phyloP scores from a whole-genome alignment of 1,140 invertebrate genomes.

The Thrips palmi region DNA sequence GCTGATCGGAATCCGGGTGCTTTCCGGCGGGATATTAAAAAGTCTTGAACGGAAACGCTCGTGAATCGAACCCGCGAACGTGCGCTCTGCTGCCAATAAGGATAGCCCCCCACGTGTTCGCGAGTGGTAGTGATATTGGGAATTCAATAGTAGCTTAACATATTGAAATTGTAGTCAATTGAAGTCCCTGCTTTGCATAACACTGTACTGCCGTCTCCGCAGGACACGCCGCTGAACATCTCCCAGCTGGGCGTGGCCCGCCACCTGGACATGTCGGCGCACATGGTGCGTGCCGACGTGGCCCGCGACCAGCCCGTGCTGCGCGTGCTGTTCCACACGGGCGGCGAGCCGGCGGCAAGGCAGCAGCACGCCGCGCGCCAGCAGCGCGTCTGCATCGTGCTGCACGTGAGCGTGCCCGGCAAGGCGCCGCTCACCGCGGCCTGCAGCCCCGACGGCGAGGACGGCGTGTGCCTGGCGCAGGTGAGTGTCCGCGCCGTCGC shows the following conservation, averaged over 20 bases:
- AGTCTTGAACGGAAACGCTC: no score
- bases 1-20: no score
- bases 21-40: no score
- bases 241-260: constrained; percentile 36
- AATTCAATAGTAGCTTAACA: no score
- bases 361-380: constrained; percentile 26
- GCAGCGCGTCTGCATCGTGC: constrained; percentile 48
- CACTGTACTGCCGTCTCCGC: constrained; percentile 13
- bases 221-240: constrained; percentile 36
- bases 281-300: constrained; percentile 67
- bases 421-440: constrained; percentile 45
- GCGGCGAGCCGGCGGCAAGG: constrained; percentile 37
- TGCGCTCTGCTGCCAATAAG: no score
- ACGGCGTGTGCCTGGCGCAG: constrained; percentile 75
- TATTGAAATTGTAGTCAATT: no score
- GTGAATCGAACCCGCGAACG: no score
- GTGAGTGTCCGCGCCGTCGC: constrained; percentile 24
- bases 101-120: no score
- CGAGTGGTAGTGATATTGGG: no score
- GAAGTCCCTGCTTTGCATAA: no score
- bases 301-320: constrained; percentile 70
- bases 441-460: constrained; percentile 72
- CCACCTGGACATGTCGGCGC: constrained; percentile 73
- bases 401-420: constrained; percentile 43
- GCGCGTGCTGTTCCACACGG: constrained; percentile 74